Base-by-base conservation (phyloP, 1,140 invertebrate species). In the Zaprionus davidi region DNA sequence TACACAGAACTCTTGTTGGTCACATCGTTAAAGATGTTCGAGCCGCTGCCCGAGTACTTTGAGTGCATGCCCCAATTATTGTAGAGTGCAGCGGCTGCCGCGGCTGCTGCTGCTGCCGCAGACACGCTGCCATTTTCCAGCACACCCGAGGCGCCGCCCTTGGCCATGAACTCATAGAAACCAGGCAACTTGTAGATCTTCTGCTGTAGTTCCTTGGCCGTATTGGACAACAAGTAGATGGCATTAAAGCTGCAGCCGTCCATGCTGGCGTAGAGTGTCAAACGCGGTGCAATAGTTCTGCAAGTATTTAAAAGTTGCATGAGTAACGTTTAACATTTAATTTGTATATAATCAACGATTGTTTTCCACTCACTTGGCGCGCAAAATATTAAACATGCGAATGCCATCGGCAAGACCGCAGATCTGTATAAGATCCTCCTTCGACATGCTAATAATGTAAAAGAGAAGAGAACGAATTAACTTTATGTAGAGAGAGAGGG, bases 401-500 rank as follows among this genome's bases (percentile, higher is more conserved):
- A 99, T 98, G 13, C 96, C 96, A 93, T 99, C 98, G 60, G 97
- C 96, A 41, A 98, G 93, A 1, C 98, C 98, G 93, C 98, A 98
- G 60, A 99, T 98, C 93, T 99, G 97, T 59, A 99, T 97, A 13
- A 99, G 94, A 93, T 99, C 98, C 75, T 98, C 97, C 57, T 97
- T 95, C 2, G 96, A 96, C 76, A 99, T 93, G 70, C 97, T 95
- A 82, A 87, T 77, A 44, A n/a, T n/a, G n/a, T 69, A 57, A 31
- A 44, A 55, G 15, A 55, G 2, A 44, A 12, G 12, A 2, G 22
- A 36, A 3, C 5, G 12, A 5, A 53, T 46, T 9, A 74, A 24
- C 17, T 24, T 26, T 69, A 0, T 24, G 7, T 4, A 31, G 12
- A 58, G 51, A 41, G 12, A 41, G 12, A 15, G 3, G 3, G 9